Percentiles rank a stretch among this genome's conserved stretches.
These are phyloP conservation scores for Spheniscus humboldti DNA, from an alignment of 2,797 vertebrate genomes.

Conservation along the genomic window DNA sequence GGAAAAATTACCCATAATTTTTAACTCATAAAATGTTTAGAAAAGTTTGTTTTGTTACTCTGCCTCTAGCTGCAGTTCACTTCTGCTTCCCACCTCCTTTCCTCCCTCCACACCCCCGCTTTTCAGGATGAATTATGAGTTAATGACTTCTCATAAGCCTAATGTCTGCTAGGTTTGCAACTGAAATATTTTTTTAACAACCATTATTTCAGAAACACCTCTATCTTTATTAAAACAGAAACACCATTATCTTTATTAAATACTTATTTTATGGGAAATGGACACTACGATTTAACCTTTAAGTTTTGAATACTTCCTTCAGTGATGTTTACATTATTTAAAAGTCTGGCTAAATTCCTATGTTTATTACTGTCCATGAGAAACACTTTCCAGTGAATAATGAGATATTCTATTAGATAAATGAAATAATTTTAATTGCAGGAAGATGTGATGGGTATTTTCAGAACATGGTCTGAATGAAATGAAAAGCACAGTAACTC, in stretches of 20 bases:
- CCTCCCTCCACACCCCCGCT: rapidly evolving
- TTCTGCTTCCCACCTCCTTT: not conserved
- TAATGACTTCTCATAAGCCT: not conserved
- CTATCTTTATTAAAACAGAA: no score
- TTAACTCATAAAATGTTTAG: not conserved
- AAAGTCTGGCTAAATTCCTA: not conserved
- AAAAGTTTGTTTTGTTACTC: not conserved
- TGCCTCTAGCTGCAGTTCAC: not conserved
- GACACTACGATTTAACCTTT: not conserved
- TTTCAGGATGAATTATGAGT: not conserved
- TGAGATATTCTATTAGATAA: not conserved
- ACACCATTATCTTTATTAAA: not conserved
- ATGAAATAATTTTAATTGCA: not conserved
- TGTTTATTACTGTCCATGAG: not conserved
- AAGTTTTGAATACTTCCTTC: not conserved
- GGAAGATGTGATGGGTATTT: not conserved
- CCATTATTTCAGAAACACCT: not conserved
- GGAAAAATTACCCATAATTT: not conserved
- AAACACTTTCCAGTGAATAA: not conserved
- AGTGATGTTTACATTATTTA: not conserved
- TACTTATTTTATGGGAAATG: not conserved
- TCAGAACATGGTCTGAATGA: not conserved
- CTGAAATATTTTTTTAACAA: not conserved
- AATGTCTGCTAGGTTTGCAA: not conserved
- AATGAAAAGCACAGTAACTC: not conserved